These are phyloP conservation scores for Ernsta delagoae DNA, from an alignment of 2,888 invertebrate genomes.

Conservation along the genomic window DNA sequence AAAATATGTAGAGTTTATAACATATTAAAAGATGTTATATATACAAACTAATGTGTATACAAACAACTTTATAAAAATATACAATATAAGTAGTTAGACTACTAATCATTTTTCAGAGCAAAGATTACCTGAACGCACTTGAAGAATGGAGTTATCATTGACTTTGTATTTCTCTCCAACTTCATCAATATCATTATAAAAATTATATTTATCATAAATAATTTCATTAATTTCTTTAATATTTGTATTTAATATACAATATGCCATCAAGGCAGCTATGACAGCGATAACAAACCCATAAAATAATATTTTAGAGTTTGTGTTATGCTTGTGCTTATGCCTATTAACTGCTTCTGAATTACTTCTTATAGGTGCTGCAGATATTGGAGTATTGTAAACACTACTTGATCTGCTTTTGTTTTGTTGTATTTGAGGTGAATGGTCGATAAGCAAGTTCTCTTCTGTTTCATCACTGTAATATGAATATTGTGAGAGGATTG, in stretches of 20 bases:
- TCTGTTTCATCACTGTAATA: slow-evolving; percentile 62
- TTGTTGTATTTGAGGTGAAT: slow-evolving; percentile 3
- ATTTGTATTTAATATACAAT: slow-evolving; percentile 5
- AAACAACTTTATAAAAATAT: no score
- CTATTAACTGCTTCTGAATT: neutral
- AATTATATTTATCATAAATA: slow-evolving; percentile 58
- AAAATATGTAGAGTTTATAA: slow-evolving; percentile 41
- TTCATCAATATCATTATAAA: slow-evolving; percentile 60
- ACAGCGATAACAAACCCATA: slow-evolving; percentile 4
- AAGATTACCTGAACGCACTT: slow-evolving; percentile 65
- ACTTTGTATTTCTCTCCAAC: slow-evolving; percentile 66
- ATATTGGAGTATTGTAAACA: slow-evolving; percentile 1
- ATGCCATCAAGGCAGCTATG: neutral
- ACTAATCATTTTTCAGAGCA: neutral
- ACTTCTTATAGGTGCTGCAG: slow-evolving; percentile 14
- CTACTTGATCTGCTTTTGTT: slow-evolving; percentile 17
- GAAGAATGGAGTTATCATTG: slow-evolving; percentile 60
- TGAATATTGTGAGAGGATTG: slow-evolving; percentile 61
- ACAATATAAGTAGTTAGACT: neutral
- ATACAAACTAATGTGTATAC: no score
- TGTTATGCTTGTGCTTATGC: neutral
- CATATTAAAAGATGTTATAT: neutral
- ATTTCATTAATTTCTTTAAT: slow-evolving; percentile 31
- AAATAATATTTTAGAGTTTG: neutral
- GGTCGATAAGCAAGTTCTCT: slow-evolving; percentile 38